A percentile compares a stretch with the other conserved stretches of the same genome.
Evolutionary conservation across 2,797 vertebrate genomes (phyloP).

Genomic region (Clamator glandarius): DNA sequence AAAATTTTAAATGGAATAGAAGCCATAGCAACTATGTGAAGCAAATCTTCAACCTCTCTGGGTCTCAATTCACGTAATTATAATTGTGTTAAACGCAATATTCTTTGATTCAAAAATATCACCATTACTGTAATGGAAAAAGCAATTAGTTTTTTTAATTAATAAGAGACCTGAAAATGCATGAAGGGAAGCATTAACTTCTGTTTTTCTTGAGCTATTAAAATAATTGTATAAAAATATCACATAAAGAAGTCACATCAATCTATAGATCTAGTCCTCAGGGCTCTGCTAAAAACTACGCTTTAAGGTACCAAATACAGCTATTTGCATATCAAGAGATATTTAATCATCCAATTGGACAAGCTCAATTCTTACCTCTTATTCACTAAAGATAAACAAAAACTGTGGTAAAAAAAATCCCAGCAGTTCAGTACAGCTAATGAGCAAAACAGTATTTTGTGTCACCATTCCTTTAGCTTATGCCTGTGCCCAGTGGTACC

Average conservation of each 20-base stretch:
- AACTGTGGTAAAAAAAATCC: neutral
- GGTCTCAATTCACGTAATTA: conserved; percentile 16
- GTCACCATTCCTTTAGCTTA: neutral
- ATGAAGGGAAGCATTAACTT: neutral
- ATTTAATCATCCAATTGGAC: neutral
- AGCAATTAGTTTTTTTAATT: conserved; percentile 49
- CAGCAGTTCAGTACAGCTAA: neutral
- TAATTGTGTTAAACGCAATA: conserved; percentile 42
- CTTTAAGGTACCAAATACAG: neutral
- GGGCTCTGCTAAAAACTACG: neutral
- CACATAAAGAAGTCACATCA: neutral
- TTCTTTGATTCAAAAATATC: conserved; percentile 45
- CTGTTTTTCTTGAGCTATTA: conserved; percentile 7
- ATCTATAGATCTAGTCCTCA: neutral
- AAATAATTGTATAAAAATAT: conserved; percentile 22
- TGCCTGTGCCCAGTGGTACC: neutral
- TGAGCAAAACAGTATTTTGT: neutral
- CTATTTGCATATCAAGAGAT: neutral
- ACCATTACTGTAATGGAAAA: conserved; percentile 13
- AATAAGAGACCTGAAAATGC: conserved; percentile 43
- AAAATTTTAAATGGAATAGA: neutral
- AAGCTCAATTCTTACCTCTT: neutral
- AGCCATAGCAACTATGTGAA: neutral
- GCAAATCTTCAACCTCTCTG: conserved; percentile 29
- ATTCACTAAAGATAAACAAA: neutral